These are phyloP conservation scores for Acrocephalus scirpaceus DNA, from an alignment of 2,797 vertebrate genomes.

Conservation along the genomic window DNA sequence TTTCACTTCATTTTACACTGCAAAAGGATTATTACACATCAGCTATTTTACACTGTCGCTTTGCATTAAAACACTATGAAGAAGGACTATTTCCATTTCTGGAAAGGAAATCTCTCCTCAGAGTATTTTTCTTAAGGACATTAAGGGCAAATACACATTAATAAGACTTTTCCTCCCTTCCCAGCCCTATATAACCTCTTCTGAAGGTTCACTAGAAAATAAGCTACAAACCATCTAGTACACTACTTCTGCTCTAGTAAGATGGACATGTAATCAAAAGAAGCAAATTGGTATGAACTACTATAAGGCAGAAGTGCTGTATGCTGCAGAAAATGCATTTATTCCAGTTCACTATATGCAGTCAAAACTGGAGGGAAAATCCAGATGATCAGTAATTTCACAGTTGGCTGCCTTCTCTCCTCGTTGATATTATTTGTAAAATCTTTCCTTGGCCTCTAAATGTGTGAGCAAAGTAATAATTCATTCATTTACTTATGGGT, in stretches of 20 bases:
- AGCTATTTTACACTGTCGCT: background rate
- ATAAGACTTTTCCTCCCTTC: background rate
- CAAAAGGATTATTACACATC: background rate
- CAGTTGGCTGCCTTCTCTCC: constrained; percentile 78
- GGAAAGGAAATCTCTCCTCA: background rate
- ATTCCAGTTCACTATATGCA: constrained; percentile 45
- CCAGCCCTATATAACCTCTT: background rate
- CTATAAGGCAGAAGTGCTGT: constrained; percentile 26
- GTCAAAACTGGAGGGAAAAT: constrained; percentile 75
- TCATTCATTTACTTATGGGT: constrained; percentile 68
- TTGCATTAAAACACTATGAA: background rate
- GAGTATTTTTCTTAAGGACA: background rate
- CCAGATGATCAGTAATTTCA: constrained; percentile 86
- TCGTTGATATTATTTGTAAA: constrained; percentile 81
- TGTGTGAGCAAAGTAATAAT: constrained; percentile 64
- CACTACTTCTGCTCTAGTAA: constrained; percentile 37
- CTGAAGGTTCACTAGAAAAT: constrained; percentile 25
- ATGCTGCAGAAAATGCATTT: constrained; percentile 58
- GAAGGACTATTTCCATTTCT: background rate
- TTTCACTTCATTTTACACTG: background rate
- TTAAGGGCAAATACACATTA: background rate
- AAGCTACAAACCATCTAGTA: background rate
- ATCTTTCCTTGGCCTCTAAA: constrained; percentile 59
- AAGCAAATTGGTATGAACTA: constrained; percentile 70
- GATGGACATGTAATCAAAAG: constrained; percentile 72